Evolutionary conservation across 92 coral and sea anemone genomes (phyloP), one percentile per base, ranked within the genome.

Genomic region (Micromussa lordhowensis): DNA sequence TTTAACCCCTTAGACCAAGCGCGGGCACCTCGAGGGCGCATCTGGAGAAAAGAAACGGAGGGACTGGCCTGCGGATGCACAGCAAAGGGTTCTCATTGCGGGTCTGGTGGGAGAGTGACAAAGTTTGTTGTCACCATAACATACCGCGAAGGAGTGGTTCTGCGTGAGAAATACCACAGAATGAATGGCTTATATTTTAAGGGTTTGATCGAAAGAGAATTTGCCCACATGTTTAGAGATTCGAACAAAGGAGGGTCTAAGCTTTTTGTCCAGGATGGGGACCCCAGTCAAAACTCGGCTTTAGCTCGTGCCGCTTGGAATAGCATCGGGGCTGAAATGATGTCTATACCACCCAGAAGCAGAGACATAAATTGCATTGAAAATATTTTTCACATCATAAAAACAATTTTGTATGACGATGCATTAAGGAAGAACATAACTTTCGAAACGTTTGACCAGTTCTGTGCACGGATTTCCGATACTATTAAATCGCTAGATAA

Each of bases 131-230:
- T 82, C 32, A 69, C 73, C 15, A 49, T 82, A 31, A 49, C n/a
- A 22, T 70, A 88, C 79, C 5, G 84, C 4, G 44, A 88, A 83
- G 92, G 88, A 13, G 92, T 83, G 7, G 22, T 74, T 34, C 69
- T 66, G 28, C 57, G 87, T 57, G 78, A 88, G 5, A 36, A 73
- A 22, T 88, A 88, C 55, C 68, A 88, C 24, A 82, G 21, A 51
- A 30, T 88, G 66, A 36, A 76, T 4, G 58, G 91, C 70, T 17
- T 19, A 5, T 89, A 6, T 44, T 89, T 89, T 89, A 75, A 82
- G 28, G 44, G 24, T 6, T 83, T 89, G 14, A 66, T 87, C 1
- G 34, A 80, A 15, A 28, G 86, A 2, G 70, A 79, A 51, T 87
- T 87, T 48, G 12, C 4, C 4, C 12, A 3, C 21, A 78, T 78